Base-by-base conservation (phyloP, 2,113 vertebrate species). In the Athene cunicularia region DNA sequence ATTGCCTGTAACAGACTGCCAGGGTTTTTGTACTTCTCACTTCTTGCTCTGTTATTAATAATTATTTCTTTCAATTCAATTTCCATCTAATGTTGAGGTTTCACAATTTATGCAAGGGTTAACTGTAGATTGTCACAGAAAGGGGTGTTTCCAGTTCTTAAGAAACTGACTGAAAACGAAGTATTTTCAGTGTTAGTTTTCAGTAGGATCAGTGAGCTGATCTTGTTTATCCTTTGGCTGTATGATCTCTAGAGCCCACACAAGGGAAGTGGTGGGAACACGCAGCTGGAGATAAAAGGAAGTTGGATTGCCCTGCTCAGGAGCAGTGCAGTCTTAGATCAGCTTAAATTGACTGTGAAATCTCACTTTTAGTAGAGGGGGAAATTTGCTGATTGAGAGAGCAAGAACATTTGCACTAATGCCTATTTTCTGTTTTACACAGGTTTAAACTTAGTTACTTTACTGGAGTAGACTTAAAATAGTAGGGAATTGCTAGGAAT, bases 331-430 rank as follows among this genome's bases (percentile, higher is more conserved):
- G 95, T 76, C 95, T 97, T 91, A 97, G 96, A 97, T 96, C 96
- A 96, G 92, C 93, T 96, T 95, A 95, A 97, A 97, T 96, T 97
- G 96, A 94, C 96, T 96, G 96, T 97, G 96, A 97, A 97, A 97
- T 96, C 96, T 96, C 90, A 91, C 85, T 97, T 96, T 90, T 93
- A 74, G 77, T 58, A 82, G 71, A 93, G 66, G 87, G 68, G 87
- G 77, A 81, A 93, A 81, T 93, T 55, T 94, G 59, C 85, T 96
- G 92, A 80, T 93, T 94, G 80, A 87, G 80, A 76, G 86, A 94
- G 86, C 12, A 13, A 83, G 77, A 82, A 68, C 94, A 59, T 79
- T 93, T 91, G 45, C 70, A 70, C 56, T 56, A 24, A 58, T 67
- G 59, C 86, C 86, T 95, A 52, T 95, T 81, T 84, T 77, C 95